These are phyloP conservation scores for Aphodius granarius DNA, from an alignment of 2,888 invertebrate species.

Conservation along the genomic window DNA sequence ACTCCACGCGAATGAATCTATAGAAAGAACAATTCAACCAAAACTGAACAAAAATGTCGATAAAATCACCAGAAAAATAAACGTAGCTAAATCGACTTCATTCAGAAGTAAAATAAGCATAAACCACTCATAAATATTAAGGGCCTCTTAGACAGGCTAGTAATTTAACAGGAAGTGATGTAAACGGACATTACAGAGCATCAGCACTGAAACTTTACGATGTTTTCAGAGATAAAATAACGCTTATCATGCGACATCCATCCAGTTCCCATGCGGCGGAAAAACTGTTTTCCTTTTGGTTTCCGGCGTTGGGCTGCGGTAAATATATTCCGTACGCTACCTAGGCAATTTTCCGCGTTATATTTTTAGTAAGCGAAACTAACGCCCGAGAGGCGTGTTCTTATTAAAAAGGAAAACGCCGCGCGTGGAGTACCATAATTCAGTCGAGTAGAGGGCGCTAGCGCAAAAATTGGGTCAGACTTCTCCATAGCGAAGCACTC, in stretches of 20 bases:
- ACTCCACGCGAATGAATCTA: background rate
- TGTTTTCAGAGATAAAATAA: background rate
- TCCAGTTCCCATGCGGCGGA: background rate
- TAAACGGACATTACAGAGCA: too few relatives aligned
- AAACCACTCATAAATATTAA: too few relatives aligned
- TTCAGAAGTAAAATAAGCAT: too few relatives aligned
- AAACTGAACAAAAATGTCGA: too few relatives aligned
- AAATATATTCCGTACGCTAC: background rate
- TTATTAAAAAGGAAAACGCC: background rate
- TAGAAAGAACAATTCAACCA: too few relatives aligned
- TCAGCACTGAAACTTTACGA: too few relatives aligned
- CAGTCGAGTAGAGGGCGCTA: background rate
- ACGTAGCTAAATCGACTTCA: too few relatives aligned
- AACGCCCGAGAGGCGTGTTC: background rate
- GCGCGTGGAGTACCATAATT: background rate
- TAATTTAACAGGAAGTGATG: too few relatives aligned
- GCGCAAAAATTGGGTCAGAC: background rate
- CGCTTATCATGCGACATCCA: background rate
- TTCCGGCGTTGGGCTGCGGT: background rate
- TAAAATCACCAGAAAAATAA: too few relatives aligned
- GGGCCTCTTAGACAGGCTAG: too few relatives aligned
- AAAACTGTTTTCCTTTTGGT: background rate
- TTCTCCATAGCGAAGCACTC: background rate
- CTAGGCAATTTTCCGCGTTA: background rate
- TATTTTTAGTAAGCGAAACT: background rate